Percentiles rank a stretch among this genome's conserved stretches.
phyloP scores from a whole-genome alignment of 2,888 invertebrate species.

The Sinohyriopsis cumingii region DNA sequence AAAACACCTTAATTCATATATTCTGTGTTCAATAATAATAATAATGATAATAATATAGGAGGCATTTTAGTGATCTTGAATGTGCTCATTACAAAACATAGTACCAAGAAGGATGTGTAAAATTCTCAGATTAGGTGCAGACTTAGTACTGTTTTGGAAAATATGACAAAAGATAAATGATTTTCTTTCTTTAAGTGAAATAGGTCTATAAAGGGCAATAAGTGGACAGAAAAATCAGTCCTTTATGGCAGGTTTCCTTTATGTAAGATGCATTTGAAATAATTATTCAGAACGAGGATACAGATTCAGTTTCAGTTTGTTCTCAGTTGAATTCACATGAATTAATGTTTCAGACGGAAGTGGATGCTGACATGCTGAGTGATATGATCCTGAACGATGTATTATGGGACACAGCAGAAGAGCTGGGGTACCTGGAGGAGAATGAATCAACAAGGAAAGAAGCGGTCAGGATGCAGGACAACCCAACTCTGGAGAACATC shows the following conservation, averaged over 20 bases:
- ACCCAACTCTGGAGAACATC: constrained; percentile 59
- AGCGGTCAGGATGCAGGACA: constrained; percentile 52
- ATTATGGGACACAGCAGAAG: constrained; percentile 53
- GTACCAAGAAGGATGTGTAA: not conserved
- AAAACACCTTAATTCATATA: too few species aligned
- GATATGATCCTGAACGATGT: constrained; percentile 59
- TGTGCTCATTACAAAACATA: too few species aligned
- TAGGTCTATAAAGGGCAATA: too few species aligned
- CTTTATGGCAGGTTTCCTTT: too few species aligned
- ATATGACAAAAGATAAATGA: not conserved
- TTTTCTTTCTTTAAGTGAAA: not conserved
- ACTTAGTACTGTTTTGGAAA: not conserved
- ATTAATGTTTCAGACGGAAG: constrained; percentile 35
- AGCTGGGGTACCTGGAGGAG: constrained; percentile 46
- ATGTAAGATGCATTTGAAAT: too few species aligned
- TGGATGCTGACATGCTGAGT: constrained; percentile 49
- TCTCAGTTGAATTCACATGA: not conserved
- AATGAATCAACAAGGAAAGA: constrained; percentile 30
- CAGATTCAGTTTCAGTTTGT: not conserved
- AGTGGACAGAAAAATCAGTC: too few species aligned
- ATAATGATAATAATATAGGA: too few species aligned
- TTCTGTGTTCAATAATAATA: too few species aligned
- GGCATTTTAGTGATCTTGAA: too few species aligned
- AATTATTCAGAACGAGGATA: too few species aligned
- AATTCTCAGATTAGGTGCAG: not conserved